Evolutionary conservation across 2,113 vertebrate species (phyloP).

Genomic region (Hystrix cristata): DNA sequence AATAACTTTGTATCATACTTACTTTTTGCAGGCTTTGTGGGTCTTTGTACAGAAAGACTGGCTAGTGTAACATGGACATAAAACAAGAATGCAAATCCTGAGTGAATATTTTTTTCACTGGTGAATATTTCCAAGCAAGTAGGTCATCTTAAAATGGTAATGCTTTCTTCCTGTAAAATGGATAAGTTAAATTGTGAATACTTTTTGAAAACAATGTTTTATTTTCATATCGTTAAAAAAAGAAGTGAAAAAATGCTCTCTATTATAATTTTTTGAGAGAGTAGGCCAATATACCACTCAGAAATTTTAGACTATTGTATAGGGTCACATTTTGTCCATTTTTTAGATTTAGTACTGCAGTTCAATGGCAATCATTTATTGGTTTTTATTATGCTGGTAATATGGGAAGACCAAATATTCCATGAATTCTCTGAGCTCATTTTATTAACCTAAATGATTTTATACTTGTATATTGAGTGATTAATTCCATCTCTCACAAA

Average conservation of each 20-base stretch:
- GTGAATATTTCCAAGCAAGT: constrained; percentile 23
- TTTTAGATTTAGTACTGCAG: not conserved
- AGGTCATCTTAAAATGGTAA: not conserved
- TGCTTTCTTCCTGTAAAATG: not conserved
- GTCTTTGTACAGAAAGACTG: not conserved
- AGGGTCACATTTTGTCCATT: not conserved
- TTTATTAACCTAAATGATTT: not conserved
- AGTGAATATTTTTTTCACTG: constrained; percentile 24
- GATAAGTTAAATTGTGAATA: not conserved
- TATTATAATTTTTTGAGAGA: not conserved
- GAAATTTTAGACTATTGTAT: not conserved
- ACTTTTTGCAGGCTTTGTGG: not conserved
- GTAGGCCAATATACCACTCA: not conserved
- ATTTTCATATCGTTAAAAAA: not conserved
- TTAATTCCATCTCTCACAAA: not conserved
- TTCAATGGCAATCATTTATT: not conserved
- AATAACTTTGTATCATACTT: not conserved
- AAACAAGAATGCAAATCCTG: not conserved
- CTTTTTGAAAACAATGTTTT: not conserved
- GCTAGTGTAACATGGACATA: not conserved
- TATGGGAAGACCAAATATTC: not conserved
- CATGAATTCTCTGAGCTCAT: not conserved
- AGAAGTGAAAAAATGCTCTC: not conserved
- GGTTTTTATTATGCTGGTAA: not conserved
- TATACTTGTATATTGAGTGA: not conserved